phyloP scores from a whole-genome alignment of 2,797 vertebrate genomes.

The Hydrolagus colliei region DNA sequence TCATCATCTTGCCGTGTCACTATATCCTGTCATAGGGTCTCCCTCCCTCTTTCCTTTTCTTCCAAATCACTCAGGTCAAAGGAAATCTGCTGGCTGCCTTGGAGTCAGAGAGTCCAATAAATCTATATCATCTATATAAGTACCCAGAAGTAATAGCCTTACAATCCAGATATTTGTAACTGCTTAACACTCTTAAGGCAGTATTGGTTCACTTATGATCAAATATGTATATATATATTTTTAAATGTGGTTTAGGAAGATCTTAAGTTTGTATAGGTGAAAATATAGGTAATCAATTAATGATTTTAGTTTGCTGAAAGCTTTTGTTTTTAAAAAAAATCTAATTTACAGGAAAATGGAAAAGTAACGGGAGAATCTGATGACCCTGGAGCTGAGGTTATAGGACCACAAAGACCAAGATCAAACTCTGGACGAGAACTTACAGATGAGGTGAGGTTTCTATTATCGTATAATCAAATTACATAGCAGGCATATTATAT shows the following conservation, averaged over 20 bases:
- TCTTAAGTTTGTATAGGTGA: not conserved
- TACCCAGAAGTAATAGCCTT: too few species aligned
- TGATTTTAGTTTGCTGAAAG: not conserved
- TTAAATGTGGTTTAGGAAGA: too few species aligned
- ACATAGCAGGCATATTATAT: too few species aligned
- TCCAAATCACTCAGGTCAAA: not conserved
- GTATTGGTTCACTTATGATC: too few species aligned
- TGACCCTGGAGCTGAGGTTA: slow-evolving; percentile 55
- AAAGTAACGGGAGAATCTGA: slow-evolving; percentile 64
- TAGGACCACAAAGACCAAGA: slow-evolving; percentile 84
- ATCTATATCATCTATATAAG: not conserved
- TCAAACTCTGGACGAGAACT: slow-evolving; percentile 95
- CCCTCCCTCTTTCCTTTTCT: not conserved
- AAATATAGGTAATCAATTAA: not conserved
- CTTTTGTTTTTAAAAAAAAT: not conserved
- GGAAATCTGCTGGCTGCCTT: not conserved
- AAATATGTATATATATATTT: too few species aligned
- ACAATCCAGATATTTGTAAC: not conserved
- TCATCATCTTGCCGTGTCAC: not conserved
- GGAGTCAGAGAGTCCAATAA: too few species aligned
- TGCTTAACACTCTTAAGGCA: not conserved
- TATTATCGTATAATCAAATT: too few species aligned
- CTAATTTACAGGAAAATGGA: slow-evolving; percentile 75
- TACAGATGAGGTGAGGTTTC: slow-evolving; percentile 79
- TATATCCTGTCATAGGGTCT: not conserved